Base-by-base conservation (phyloP, 2,797 vertebrate genomes). In the Microchirus variegatus region DNA sequence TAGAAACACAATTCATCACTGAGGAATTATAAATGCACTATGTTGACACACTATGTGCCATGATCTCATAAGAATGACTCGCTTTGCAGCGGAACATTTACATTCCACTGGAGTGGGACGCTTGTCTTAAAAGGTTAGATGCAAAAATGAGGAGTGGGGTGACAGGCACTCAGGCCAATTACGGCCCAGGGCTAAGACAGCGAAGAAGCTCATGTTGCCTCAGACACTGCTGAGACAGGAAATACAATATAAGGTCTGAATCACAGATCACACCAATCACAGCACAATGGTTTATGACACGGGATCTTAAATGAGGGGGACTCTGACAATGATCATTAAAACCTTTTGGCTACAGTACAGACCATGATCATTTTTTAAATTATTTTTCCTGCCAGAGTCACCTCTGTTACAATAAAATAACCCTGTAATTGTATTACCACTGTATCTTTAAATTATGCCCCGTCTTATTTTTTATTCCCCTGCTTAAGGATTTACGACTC, bases 401-500 rank as follows among this genome's bases (percentile, higher is more conserved):
- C 17, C 17, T 46, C 15, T 11, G 16, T 46, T 0, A 45, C 9
- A 17, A 9, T 16, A 18, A 46, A 46, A 46, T 13, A 15, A 41
- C 4, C n/a, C 18, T 38, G 14, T 57, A 7, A 57, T 4, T 63
- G 4, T 48, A 47, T 42, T 15, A 38, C 12, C 7, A 51, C 9
- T 53, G 14, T 15, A 19, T 59, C 11, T 44, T 58, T 60, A 0
- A 43, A 47, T 35, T 35, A 58, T 35, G 8, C 7, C 13, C 3
- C 0, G 19, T 37, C 51, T 45, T 37, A 45, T 70, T 51, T 56
- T 53, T 53, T 8, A 10, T 47, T 15, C 13, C 7, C 52, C 13
- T 65, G 67, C 18, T 51, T 45, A 3, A 22, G 19, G 19, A 67
- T 54, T 59, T 64, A 64, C 42, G 26, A 53, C 18, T 36, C 43